Base-by-base conservation (phyloP, 2,113 vertebrate species). In the Hirundichthys speculiger region DNA sequence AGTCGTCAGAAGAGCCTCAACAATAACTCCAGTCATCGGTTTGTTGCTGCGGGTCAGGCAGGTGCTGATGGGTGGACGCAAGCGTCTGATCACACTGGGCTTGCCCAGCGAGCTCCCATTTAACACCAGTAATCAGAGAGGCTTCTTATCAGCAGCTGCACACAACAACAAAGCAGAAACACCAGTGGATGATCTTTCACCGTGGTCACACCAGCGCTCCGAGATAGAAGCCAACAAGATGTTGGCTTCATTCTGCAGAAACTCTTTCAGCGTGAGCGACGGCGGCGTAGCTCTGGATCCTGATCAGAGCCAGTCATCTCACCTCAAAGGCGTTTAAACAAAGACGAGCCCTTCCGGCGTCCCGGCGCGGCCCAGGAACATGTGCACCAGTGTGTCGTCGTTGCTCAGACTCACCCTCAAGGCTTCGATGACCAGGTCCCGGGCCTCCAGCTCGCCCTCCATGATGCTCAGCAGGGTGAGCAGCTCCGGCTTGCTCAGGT, bases 361-460 rank as follows among this genome's bases (percentile, higher is more conserved):
- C n/a, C n/a, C n/a, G n/a, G n/a, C n/a, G n/a, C n/a, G n/a, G n/a
- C n/a, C n/a, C n/a, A n/a, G n/a, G n/a, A n/a, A n/a, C n/a, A n/a
- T n/a, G n/a, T 49, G 22, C 38, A 27, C 25, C 25, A 4, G 25
- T 27, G 25, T 27, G 25, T 27, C 3, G 3, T 3, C 6, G 25
- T 27, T 50, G 34, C 42, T 16, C 25, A 60, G 27, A 92, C 97
- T 94, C 90, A 99, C 98, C 92, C 95, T 87, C 64, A 99, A 92
- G 53, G 97, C 96, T 89, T 99, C 98, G 16, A 99, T 99, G 84
- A 99, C 98, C 41, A 99, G 93, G 83, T 99, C 98, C 66, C 96
- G 93, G 63, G 98, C 98, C 83, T 99, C 98, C 59, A 99, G 91
- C 63, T 99, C 98, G 30, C 98, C 98, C 87, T 99, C 98, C 94